Base-by-base conservation (phyloP, 2,113 vertebrate species). In the Anguilla rostrata region DNA sequence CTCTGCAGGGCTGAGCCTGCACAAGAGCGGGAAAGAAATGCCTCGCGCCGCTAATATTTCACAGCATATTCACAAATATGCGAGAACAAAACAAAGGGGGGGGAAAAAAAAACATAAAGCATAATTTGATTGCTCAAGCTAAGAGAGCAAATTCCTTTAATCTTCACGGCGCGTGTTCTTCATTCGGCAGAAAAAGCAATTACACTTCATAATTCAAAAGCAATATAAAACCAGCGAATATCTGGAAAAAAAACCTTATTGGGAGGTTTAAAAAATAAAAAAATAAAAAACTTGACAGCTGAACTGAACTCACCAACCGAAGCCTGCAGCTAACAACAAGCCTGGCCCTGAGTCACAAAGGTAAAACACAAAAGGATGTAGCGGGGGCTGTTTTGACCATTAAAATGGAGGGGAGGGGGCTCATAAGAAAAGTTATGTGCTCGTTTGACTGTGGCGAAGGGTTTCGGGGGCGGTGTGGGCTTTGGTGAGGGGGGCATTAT, bases 381-480 rank as follows among this genome's bases (percentile, higher is more conserved):
- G 39, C 53, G 16, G 71, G 18, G 78, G 39, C 56, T 43, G 79
- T 78, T 43, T 71, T 71, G 79, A 26, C 53, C 56, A 78, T 60
- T 43, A 81, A 57, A 63, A 80, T 16, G 26, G 49, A 34, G 39
- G 88, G 90, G 89, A 92, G 85, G 84, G 75, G 89, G 92, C 91
- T 94, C 94, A 93, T 94, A 91, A 92, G 93, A 95, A 94, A 94
- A 91, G 92, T 94, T 95, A 94, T 93, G 66, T 87, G 95, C 94
- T 96, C 95, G 91, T 91, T 96, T 95, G 94, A 93, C 95, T 91
- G 94, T 87, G 92, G 93, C 94, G 93, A 91, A 93, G 88, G 90
- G 92, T 90, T 92, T 91, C 34, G 87, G 91, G 90, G 91, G 91
- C 80, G 92, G 91, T 16, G 89, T 90, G 90, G 91, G 90, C 91